Percentiles rank a stretch among this genome's conserved stretches.
Evolutionary conservation across 2,888 invertebrate genomes (phyloP).

Genomic region (Idaea biselata): DNA sequence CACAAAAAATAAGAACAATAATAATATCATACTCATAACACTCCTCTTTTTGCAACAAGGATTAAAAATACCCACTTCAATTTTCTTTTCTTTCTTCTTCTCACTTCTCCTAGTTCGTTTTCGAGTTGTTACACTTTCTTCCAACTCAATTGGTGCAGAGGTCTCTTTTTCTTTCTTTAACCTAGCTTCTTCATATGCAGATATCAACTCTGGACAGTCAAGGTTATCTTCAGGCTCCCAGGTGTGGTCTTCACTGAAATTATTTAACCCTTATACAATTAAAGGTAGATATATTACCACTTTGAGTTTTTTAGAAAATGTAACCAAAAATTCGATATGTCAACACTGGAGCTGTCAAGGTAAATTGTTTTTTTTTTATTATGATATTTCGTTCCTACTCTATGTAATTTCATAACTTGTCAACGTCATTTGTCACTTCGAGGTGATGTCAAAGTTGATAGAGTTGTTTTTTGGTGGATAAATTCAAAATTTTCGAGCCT

Average conservation of each 20-base stretch:
- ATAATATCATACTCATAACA: no score
- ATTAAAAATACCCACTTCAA: slow-evolving; percentile 34
- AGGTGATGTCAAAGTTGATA: no score
- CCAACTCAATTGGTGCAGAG: slow-evolving; percentile 39
- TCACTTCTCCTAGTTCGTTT: slow-evolving; percentile 49
- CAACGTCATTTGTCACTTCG: no score
- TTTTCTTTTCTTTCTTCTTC: slow-evolving; percentile 53
- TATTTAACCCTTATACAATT: background rate
- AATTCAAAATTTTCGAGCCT: no score
- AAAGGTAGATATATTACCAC: no score
- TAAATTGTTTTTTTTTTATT: no score
- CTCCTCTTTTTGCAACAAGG: background rate
- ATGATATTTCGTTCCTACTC: no score
- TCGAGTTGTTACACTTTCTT: slow-evolving; percentile 49
- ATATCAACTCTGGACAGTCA: slow-evolving; percentile 87
- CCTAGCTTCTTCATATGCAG: slow-evolving; percentile 85
- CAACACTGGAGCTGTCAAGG: no score
- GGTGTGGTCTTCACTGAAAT: slow-evolving; percentile 86
- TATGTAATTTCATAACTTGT: no score
- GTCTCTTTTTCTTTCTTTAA: slow-evolving; percentile 61
- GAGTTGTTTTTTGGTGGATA: no score
- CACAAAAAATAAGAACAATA: background rate
- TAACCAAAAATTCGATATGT: no score
- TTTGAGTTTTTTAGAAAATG: no score
- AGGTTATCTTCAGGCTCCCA: slow-evolving; percentile 92